Base-by-base conservation (phyloP, 2,113 vertebrate genomes). In the Ciconia boyciana region DNA sequence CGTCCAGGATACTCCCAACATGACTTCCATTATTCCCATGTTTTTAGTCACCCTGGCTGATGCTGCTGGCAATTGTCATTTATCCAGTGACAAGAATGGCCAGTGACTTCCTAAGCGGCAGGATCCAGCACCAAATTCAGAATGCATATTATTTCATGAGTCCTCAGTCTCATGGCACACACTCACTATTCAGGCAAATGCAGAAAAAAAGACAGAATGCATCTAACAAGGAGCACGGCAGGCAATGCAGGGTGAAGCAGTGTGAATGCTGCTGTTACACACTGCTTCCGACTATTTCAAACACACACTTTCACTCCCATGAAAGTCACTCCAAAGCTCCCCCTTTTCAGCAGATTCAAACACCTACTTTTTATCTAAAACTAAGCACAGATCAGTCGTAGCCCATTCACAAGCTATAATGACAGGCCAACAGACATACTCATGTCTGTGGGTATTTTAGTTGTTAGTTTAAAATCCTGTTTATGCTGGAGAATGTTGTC, bases 201-300 rank as follows among this genome's bases (percentile, higher is more conserved):
- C 32, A 66, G 41, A 34, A 62, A 54, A 46, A 39, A 19, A 28
- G 31, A 21, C 14, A 49, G 7, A 58, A 36, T 1, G 16, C 43
- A 16, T 2, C 34, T 49, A 48, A 5, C 10, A 26, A 44, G 41
- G 55, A 2, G 12, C 9, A 14, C 1, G 5, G 25, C 1, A 2
- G 28, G 48, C 49, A 48, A n/a, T 0, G 16, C 39, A 20, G 36
- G n/a, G 20, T 17, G 57, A 52, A 54, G 68, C 39, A 24, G 61
- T 6, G 11, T 39, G 16, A 86, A 79, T 1, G 4, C 46, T 19
- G 22, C 64, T 39, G 10, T 32, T 48, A 55, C 5, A 34, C 0
- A 14, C 32, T 51, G 28, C 26, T 75, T 75, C 55, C 4, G 10
- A 55, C 25, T 57, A 32, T 31, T 76, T 72, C 34, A 85, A 74